Evolutionary conservation across 2,113 vertebrate genomes (phyloP).

Genomic region (Macrotis lagotis): DNA sequence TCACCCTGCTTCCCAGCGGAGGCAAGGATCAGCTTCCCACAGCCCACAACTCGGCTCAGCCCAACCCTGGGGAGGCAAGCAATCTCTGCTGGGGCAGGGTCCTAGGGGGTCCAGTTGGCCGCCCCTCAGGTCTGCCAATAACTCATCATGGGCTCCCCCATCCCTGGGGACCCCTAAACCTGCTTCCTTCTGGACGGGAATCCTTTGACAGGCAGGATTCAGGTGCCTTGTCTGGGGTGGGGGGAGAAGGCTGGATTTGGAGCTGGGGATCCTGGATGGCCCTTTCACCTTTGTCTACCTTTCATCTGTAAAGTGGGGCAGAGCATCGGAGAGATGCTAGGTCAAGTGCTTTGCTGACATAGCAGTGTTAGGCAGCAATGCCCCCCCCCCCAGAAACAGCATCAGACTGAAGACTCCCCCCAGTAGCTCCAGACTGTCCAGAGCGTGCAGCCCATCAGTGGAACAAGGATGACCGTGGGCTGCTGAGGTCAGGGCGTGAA

Average conservation of each 20-base stretch:
- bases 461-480: neutral
- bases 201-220: too few species aligned
- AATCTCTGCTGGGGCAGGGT: neutral
- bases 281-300: neutral
- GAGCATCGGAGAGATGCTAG: neutral
- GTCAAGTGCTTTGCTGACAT: neutral
- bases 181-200: neutral
- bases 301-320: neutral
- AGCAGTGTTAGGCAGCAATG: accelerated
- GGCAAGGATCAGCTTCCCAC: too few species aligned
- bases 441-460: too few species aligned
- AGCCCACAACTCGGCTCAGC: neutral
- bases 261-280: neutral
- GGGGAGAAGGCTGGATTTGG: neutral
- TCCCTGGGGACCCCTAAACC: neutral
- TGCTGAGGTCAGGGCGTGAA: neutral
- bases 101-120: neutral
- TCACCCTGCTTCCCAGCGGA: neutral
- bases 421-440: too few species aligned
- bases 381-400: neutral
- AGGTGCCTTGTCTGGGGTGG: too few species aligned
- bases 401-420: neutral
- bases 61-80: neutral
- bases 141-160: neutral
- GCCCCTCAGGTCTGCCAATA: neutral